These are phyloP conservation scores for Euglossa dilemma DNA, from an alignment of 1,140 invertebrate species.

Conservation along the genomic window DNA sequence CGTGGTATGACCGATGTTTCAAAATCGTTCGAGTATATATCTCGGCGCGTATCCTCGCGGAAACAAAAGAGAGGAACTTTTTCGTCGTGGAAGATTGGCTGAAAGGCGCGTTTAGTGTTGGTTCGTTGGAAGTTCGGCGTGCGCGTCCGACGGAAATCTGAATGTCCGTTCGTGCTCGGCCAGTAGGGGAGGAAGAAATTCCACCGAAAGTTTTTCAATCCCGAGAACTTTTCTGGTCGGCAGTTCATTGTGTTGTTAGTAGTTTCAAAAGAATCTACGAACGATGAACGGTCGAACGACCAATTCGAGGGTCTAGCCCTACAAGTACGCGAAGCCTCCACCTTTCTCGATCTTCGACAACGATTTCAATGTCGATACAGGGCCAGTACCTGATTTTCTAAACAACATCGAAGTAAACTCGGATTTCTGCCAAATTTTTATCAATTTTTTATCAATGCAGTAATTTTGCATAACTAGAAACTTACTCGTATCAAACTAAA, in stretches of 20 bases:
- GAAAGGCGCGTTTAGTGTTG: conserved; percentile 55
- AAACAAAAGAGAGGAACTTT: not conserved
- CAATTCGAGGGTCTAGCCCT: conserved; percentile 48
- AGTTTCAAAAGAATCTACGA: conserved; percentile 72
- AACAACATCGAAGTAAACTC: too few relatives aligned
- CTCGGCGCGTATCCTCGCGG: conserved; percentile 4
- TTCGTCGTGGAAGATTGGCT: not conserved
- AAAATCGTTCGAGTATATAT: too few relatives aligned
- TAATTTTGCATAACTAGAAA: too few relatives aligned
- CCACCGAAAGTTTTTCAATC: conserved; percentile 75
- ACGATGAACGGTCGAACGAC: conserved; percentile 58
- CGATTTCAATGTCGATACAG: not conserved
- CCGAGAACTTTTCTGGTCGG: conserved; percentile 69
- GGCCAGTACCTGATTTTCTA: too few relatives aligned
- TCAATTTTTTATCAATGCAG: too few relatives aligned
- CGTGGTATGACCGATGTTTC: too few relatives aligned
- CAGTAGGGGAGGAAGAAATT: conserved; percentile 68
- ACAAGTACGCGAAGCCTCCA: not conserved
- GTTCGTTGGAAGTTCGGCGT: conserved; percentile 58
- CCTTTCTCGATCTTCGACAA: not conserved
- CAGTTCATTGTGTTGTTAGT: conserved; percentile 75
- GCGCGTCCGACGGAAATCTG: conserved; percentile 74
- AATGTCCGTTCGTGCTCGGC: conserved; percentile 67
- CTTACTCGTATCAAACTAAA: too few relatives aligned
- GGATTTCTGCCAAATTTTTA: too few relatives aligned